Percentiles rank a stretch among this genome's conserved stretches.
phyloP scores from a whole-genome alignment of 2,888 invertebrate species.

The Iselma pallidipennis region DNA sequence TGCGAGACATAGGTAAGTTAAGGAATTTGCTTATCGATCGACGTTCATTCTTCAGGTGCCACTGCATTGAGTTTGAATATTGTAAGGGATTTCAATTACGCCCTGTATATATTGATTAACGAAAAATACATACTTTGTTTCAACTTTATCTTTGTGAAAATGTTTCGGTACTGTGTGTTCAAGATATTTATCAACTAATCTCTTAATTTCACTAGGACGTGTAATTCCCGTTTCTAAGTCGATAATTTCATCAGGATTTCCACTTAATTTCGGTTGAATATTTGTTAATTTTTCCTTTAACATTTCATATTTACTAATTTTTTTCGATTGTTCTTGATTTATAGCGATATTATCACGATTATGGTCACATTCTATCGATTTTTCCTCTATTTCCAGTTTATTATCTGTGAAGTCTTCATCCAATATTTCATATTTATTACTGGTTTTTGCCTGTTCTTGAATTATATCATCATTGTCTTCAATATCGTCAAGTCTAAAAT shows the following conservation, averaged over 20 bases:
- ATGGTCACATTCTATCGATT: no score
- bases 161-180: slow-evolving; percentile 66
- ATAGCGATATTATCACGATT: slow-evolving; percentile 30
- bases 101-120: no score
- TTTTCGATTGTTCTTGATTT: slow-evolving; percentile 21
- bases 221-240: slow-evolving; percentile 62
- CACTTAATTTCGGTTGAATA: slow-evolving; percentile 60
- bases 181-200: slow-evolving; percentile 72
- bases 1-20: no score
- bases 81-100: no score
- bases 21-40: no score
- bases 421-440: slow-evolving; percentile 47
- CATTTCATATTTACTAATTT: slow-evolving; percentile 49
- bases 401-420: slow-evolving; percentile 45
- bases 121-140: slow-evolving; percentile 58
- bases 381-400: slow-evolving; percentile 61
- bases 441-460: slow-evolving; percentile 33
- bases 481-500: slow-evolving; percentile 39
- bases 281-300: slow-evolving; percentile 44
- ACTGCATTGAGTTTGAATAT: no score
- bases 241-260: slow-evolving; percentile 62
- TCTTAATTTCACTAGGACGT: slow-evolving; percentile 63
- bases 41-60: no score
- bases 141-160: slow-evolving; percentile 61
- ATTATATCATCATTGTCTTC: slow-evolving; percentile 28